Conservation (phyloP, 2,888 invertebrate genomes). For the Bedellia somnulentella region DNA sequence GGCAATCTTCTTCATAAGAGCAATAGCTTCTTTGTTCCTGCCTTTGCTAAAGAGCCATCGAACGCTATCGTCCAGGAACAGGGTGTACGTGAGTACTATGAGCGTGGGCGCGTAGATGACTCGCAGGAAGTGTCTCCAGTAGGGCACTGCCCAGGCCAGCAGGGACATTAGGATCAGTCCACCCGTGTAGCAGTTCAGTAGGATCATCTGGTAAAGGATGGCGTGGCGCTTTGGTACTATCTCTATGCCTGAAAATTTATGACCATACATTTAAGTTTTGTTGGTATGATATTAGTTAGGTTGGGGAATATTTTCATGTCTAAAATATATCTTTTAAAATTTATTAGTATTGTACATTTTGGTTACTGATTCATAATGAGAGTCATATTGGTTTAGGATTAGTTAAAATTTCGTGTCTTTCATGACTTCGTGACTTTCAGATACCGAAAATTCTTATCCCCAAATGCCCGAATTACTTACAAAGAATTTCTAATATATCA, state of each 20-base stretch:
- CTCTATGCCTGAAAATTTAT: constrained; percentile 32
- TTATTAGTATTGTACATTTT: too few species aligned
- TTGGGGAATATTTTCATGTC: too few species aligned
- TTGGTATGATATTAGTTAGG: too few species aligned
- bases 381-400: background rate
- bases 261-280: background rate
- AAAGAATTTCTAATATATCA: background rate
- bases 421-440: too few species aligned
- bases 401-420: too few species aligned
- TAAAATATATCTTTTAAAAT: too few species aligned
- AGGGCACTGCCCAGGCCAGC: constrained; percentile 42
- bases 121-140: constrained; percentile 43
- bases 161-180: constrained; percentile 44
- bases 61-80: constrained; percentile 46
- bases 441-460: background rate
- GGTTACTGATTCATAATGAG: too few species aligned
- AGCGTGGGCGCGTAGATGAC: constrained; percentile 45
- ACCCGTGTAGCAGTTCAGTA: constrained; percentile 41
- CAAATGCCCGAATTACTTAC: background rate
- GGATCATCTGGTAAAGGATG: constrained; percentile 43
- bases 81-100: constrained; percentile 32
- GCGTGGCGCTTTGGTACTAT: constrained; percentile 41
- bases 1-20: constrained; percentile 37
- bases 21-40: constrained; percentile 25
- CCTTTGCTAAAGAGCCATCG: constrained; percentile 51